Conservation (phyloP, 1,140 invertebrate species). For the Calephelis virginiensis region DNA sequence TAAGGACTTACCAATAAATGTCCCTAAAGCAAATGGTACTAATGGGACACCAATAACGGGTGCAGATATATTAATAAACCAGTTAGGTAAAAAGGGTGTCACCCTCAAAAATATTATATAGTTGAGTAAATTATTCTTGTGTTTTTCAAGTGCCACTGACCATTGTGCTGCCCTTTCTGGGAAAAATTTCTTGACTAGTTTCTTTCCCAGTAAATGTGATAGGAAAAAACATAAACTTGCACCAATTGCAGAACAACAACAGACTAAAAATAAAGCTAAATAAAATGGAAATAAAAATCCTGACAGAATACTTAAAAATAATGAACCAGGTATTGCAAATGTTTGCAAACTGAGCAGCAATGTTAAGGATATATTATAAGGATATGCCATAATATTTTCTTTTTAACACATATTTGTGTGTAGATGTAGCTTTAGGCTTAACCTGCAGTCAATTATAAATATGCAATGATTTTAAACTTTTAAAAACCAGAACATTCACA, state of each 20-base stretch:
- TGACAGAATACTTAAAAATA: conserved; percentile 97
- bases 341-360: conserved; percentile 91
- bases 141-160: conserved; percentile 90
- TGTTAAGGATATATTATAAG: conserved; percentile 20
- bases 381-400: neutral
- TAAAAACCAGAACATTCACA: no score
- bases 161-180: conserved; percentile 92
- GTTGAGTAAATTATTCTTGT: conserved; percentile 93
- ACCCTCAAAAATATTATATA: conserved; percentile 98
- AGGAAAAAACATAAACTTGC: conserved; percentile 97
- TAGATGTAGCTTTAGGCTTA: no score
- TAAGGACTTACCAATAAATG: conserved; percentile 86
- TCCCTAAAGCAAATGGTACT: conserved; percentile 95
- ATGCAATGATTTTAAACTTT: no score
- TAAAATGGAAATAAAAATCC: conserved; percentile 98
- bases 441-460: no score
- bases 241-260: conserved; percentile 96
- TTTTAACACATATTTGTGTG: neutral
- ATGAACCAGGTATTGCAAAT: conserved; percentile 99
- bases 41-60: conserved; percentile 98
- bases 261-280: conserved; percentile 93
- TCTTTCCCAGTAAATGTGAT: conserved; percentile 92
- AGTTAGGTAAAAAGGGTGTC: conserved; percentile 98
- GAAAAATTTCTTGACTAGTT: conserved; percentile 92
- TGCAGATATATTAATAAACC: conserved; percentile 99